Percentiles rank a stretch among this genome's conserved stretches.
These are phyloP conservation scores for Anoplolepis gracilipes DNA, from an alignment of 1,140 invertebrate species.

Conservation along the genomic window DNA sequence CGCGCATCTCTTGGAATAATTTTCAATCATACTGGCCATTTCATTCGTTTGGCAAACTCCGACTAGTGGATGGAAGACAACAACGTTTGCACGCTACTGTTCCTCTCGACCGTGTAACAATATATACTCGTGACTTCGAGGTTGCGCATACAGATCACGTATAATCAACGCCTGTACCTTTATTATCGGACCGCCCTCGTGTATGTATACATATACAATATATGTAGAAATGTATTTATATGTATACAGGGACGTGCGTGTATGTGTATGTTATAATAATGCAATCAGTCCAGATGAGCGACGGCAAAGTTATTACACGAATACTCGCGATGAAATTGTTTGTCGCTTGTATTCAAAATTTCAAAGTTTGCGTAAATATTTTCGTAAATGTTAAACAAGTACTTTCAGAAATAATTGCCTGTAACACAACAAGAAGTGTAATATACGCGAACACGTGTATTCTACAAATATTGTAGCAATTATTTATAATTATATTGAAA, in stretches of 20 bases:
- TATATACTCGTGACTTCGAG: no score
- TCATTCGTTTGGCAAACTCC: no score
- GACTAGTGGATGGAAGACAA: no score
- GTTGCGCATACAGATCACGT: no score
- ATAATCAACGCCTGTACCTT: no score
- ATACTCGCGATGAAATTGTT: constrained; percentile 12
- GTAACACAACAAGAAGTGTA: constrained; percentile 30
- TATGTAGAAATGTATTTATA: neutral
- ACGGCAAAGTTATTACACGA: constrained; percentile 14
- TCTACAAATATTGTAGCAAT: neutral
- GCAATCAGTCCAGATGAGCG: constrained; percentile 3
- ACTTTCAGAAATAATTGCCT: constrained; percentile 47
- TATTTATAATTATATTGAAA: constrained; percentile 32
- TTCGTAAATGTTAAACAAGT: constrained; percentile 35
- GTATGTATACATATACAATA: neutral
- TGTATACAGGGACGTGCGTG: no score
- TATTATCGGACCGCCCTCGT: no score
- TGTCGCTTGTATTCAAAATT: constrained; percentile 33
- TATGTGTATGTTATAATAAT: constrained; percentile 33
- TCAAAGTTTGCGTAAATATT: constrained; percentile 45
- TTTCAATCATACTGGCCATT: no score
- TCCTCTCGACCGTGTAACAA: no score
- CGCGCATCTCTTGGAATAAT: no score
- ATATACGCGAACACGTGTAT: constrained; percentile 22
- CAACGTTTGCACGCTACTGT: no score